These are phyloP conservation scores for Benthosema pterotum DNA, from an alignment of 2,797 vertebrate species.

Conservation along the genomic window DNA sequence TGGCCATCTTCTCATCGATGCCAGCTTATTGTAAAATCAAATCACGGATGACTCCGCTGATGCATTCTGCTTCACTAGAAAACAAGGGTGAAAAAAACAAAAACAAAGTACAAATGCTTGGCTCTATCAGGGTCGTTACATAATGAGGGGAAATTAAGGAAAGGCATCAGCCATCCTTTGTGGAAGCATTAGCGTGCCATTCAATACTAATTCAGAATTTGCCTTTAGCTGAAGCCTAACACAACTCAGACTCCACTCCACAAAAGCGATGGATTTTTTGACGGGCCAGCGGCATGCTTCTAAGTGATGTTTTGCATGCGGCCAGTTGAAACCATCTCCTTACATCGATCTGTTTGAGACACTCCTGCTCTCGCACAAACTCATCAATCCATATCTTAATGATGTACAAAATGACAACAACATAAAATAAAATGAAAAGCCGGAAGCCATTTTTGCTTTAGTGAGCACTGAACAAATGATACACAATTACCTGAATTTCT, in stretches of 20 bases:
- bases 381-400: slow-evolving; percentile 21
- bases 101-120: background rate
- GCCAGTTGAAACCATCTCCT: slow-evolving; percentile 42
- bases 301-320: slow-evolving; percentile 50
- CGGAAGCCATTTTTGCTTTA: slow-evolving; percentile 19
- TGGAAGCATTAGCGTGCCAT: slow-evolving; percentile 5
- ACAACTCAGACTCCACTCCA: slow-evolving; percentile 10
- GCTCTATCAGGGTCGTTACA: slow-evolving; percentile 1
- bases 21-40: slow-evolving; percentile 16
- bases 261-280: slow-evolving; percentile 24
- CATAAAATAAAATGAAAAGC: background rate
- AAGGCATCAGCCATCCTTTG: slow-evolving; percentile 3
- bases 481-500: slow-evolving; percentile 15
- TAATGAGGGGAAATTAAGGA: background rate
- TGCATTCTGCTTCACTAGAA: background rate
- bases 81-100: no score
- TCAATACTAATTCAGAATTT: slow-evolving; percentile 37
- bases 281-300: slow-evolving; percentile 13
- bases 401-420: slow-evolving; percentile 21
- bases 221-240: slow-evolving; percentile 18
- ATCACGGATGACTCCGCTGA: slow-evolving; percentile 15
- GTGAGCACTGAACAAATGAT: slow-evolving; percentile 2
- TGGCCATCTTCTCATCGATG: slow-evolving; percentile 9
- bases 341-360: slow-evolving; percentile 49
- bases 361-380: slow-evolving; percentile 27